A percentile compares a stretch with the other conserved stretches of the same genome.
phyloP scores from a whole-genome alignment of 1,140 invertebrate genomes.

The Drosophila leontia region DNA sequence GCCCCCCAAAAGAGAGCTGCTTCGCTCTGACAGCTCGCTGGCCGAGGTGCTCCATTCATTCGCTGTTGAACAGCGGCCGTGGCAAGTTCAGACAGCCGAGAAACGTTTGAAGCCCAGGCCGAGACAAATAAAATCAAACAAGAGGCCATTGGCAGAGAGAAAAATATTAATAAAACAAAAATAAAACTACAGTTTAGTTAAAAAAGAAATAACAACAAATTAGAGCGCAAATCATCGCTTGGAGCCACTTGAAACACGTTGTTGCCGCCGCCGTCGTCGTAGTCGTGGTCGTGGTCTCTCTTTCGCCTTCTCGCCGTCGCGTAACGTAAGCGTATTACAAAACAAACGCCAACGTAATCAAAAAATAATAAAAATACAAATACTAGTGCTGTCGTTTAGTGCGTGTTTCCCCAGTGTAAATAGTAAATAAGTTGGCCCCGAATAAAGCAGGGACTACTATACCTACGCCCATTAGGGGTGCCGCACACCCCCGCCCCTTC shows the following conservation, averaged over 20 bases:
- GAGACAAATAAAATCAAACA: constrained; percentile 4
- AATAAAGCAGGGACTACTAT: constrained; percentile 12
- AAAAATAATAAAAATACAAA: constrained; percentile 25
- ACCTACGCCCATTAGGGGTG: constrained; percentile 18
- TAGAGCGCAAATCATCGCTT: constrained; percentile 43
- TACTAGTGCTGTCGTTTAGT: constrained; percentile 12
- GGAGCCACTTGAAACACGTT: constrained; percentile 63
- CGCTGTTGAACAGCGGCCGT: constrained; percentile 73
- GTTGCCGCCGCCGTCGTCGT: neutral
- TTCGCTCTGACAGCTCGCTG: constrained; percentile 14
- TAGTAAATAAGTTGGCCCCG: constrained; percentile 29
- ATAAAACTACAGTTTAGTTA: constrained; percentile 5
- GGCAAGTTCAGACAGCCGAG: constrained; percentile 66
- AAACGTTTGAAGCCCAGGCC: constrained; percentile 16
- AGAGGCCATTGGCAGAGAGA: constrained; percentile 13
- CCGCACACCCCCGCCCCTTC: constrained; percentile 24
- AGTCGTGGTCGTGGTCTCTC: constrained; percentile 13
- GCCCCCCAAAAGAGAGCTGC: constrained; percentile 7
- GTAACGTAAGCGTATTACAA: constrained; percentile 80
- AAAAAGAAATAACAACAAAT: constrained; percentile 20
- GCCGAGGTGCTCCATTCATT: constrained; percentile 45
- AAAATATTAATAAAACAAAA: neutral
- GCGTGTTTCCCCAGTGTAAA: constrained; percentile 19
- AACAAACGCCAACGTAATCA: constrained; percentile 62
- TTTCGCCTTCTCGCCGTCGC: constrained; percentile 47